Base-by-base conservation (phyloP, 2,113 vertebrate species). In the Podocnemis expansa region DNA sequence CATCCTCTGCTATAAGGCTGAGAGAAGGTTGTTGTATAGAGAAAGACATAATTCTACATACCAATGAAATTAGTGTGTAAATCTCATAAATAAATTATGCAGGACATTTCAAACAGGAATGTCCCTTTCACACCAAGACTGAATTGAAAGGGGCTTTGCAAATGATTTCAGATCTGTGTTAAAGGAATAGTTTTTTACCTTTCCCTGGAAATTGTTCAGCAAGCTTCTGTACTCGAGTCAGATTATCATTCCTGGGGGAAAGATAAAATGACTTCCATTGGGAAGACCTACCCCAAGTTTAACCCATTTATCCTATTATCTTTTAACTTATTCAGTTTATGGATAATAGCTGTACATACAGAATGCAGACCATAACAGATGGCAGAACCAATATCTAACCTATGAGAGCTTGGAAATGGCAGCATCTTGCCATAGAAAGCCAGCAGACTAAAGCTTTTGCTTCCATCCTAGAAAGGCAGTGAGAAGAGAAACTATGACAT, bases 401-500 rank as follows among this genome's bases (percentile, higher is more conserved):
- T 84, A 91, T 92, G 92, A 93, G 91, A 79, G n/a, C n/a, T n/a
- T n/a, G n/a, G n/a, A n/a, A n/a, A n/a, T n/a, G n/a, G n/a, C n/a
- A n/a, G 78, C 84, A 96, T 91, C 89, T 96, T 91, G 95, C 89
- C 92, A 91, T 12, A 10, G 92, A 91, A 96, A 96, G 96, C 91
- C 91, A n/a, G n/a, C n/a, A n/a, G n/a, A n/a, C n/a, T n/a, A n/a
- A n/a, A n/a, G n/a, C n/a, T n/a, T n/a, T n/a, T n/a, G n/a, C n/a
- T n/a, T n/a, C n/a, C n/a, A n/a, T n/a, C n/a, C n/a, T n/a, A n/a
- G n/a, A n/a, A n/a, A n/a, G n/a, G n/a, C n/a, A n/a, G n/a, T n/a
- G n/a, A n/a, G n/a, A n/a, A n/a, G n/a, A n/a, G n/a, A n/a, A n/a
- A n/a, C n/a, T n/a, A n/a, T n/a, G n/a, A n/a, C n/a, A n/a, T n/a